phyloP scores from a whole-genome alignment of 2,113 vertebrate species.

The Myiagra hebetior region DNA sequence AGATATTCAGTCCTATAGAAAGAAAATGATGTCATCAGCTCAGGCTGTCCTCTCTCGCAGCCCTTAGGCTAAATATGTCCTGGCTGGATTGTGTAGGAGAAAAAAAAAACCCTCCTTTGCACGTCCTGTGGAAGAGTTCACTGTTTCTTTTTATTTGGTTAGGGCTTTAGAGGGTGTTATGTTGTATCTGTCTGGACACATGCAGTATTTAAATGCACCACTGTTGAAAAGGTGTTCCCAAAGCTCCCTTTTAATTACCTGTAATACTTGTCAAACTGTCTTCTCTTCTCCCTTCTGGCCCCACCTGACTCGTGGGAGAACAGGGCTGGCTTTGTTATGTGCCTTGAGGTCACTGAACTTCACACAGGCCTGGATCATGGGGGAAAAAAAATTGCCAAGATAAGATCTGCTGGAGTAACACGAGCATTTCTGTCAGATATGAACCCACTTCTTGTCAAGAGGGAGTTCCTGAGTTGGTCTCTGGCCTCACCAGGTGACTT shows the following conservation, averaged over 20 bases:
- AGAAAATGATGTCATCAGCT: neutral
- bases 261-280: neutral
- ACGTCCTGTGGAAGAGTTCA: neutral
- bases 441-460: neutral
- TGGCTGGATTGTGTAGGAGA: neutral
- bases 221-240: neutral
- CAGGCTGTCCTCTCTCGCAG: neutral
- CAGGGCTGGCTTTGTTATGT: neutral
- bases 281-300: neutral
- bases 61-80: slow-evolving; percentile 1
- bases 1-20: neutral
- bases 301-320: slow-evolving; percentile 1
- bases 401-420: neutral
- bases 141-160: neutral
- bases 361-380: neutral
- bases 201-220: neutral
- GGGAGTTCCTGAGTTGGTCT: neutral
- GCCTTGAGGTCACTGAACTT: neutral
- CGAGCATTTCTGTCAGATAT: neutral
- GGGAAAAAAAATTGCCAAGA: neutral
- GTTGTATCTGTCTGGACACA: neutral
- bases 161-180: neutral
- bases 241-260: neutral
- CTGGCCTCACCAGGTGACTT: neutral
- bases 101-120: neutral